phyloP scores from a whole-genome alignment of 2,113 vertebrate genomes.

The Apteryx owenii region DNA sequence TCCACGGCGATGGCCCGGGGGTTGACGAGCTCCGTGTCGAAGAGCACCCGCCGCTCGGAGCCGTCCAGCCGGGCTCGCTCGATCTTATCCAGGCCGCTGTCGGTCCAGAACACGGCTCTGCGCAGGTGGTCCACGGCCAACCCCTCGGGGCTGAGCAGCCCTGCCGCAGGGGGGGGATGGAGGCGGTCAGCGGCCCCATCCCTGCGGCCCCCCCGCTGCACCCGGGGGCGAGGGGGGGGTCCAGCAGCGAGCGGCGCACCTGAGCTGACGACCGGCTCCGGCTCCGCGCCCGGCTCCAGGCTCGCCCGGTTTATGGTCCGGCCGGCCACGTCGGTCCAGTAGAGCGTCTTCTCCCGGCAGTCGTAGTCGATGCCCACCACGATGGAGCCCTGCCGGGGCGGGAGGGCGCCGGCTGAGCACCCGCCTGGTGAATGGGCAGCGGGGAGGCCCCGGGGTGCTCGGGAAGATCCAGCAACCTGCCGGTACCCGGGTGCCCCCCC shows the following conservation, averaged over 20 bases:
- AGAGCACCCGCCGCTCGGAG: slow-evolving; percentile 83
- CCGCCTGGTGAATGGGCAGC: too few species aligned
- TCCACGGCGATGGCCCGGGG: slow-evolving; percentile 94
- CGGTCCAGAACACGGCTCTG: slow-evolving; percentile 92
- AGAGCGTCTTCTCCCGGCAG: slow-evolving; percentile 89
- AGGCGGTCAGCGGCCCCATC: rapidly evolving
- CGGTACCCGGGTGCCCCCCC: too few species aligned
- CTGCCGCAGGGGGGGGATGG: slow-evolving; percentile 63
- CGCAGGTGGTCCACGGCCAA: slow-evolving; percentile 88
- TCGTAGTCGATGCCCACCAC: slow-evolving; percentile 94
- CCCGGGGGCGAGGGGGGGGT: too few species aligned
- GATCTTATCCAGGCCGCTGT: slow-evolving; percentile 91
- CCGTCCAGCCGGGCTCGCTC: slow-evolving; percentile 90
- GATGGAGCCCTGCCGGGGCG: slow-evolving; percentile 88
- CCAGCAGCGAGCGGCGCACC: slow-evolving; percentile 70
- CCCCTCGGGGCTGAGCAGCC: slow-evolving; percentile 93
- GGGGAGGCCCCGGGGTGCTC: too few species aligned
- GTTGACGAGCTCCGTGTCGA: slow-evolving; percentile 90
- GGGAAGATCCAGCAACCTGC: not conserved
- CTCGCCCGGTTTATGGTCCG: slow-evolving; percentile 88
- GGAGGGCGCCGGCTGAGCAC: not conserved
- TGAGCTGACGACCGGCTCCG: slow-evolving; percentile 86
- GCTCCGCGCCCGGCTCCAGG: slow-evolving; percentile 86
- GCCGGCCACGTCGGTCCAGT: slow-evolving; percentile 94
- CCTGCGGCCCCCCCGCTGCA: too few species aligned